Conservation (phyloP, 1,140 invertebrate species). For the Ooceraea biroi region DNA sequence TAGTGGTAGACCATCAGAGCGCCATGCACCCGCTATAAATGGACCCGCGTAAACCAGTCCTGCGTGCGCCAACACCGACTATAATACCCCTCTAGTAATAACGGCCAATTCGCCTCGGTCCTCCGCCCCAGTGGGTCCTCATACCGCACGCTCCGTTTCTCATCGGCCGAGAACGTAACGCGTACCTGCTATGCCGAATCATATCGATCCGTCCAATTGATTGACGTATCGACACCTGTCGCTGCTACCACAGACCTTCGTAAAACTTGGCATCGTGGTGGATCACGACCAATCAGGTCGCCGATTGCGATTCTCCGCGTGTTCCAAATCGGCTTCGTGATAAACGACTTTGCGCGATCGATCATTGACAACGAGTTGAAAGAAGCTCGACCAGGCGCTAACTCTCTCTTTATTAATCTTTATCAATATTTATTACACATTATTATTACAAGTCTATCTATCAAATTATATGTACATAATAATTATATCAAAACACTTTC, state of each 20-base stretch:
- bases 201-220: constrained; percentile 45
- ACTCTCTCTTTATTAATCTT: constrained; percentile 10
- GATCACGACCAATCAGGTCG: constrained; percentile 24
- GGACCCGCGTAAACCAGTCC: constrained; percentile 69
- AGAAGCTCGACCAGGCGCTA: constrained; percentile 34
- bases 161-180: constrained; percentile 25
- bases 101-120: constrained; percentile 67
- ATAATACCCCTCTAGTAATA: constrained; percentile 67
- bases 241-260: constrained; percentile 42
- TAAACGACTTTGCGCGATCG: constrained; percentile 28
- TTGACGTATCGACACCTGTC: constrained; percentile 70
- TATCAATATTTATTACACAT: too few relatives aligned
- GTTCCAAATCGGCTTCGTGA: constrained; percentile 15
- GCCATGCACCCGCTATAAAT: constrained; percentile 70
- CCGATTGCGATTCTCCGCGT: neutral
- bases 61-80: constrained; percentile 62
- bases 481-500: too few relatives aligned
- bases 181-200: constrained; percentile 38
- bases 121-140: neutral
- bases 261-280: constrained; percentile 38
- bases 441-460: too few relatives aligned
- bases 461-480: too few relatives aligned
- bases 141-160: constrained; percentile 41
- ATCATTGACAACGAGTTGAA: constrained; percentile 33
- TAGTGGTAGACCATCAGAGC: constrained; percentile 65